Evolutionary conservation across 2,113 vertebrate genomes (phyloP).

Genomic region (Gnathonemus longibarbis): DNA sequence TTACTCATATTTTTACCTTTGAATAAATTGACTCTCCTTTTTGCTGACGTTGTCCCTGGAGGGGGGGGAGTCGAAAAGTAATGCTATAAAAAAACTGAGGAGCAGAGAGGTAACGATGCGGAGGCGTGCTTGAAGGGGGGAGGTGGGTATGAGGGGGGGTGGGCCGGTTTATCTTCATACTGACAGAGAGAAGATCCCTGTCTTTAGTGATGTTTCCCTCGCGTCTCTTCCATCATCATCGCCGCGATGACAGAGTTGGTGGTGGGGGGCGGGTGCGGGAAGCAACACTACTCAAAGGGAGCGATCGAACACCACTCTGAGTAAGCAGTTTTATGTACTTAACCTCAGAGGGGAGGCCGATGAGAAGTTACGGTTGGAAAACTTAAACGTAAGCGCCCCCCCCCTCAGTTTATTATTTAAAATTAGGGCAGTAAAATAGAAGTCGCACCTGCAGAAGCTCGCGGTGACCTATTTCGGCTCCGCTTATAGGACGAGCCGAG

Average conservation of each 20-base stretch:
- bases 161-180: neutral
- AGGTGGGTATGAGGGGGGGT: neutral
- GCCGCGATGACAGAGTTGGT: too few relatives aligned
- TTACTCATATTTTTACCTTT: neutral
- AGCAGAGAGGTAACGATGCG: neutral
- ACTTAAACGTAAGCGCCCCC: slow-evolving; percentile 12
- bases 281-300: slow-evolving; percentile 26
- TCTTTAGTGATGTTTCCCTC: neutral
- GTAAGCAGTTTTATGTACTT: slow-evolving; percentile 50
- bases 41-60: neutral
- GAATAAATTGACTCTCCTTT: neutral
- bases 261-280: neutral
- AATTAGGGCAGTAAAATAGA: slow-evolving; percentile 49
- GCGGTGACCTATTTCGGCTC: slow-evolving; percentile 54
- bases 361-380: slow-evolving; percentile 42
- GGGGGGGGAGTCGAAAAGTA: neutral
- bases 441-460: slow-evolving; percentile 32
- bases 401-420: slow-evolving; percentile 47
- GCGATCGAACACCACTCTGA: slow-evolving; percentile 29
- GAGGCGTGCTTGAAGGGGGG: neutral
- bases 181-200: neutral
- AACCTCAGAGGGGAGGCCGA: slow-evolving; percentile 42
- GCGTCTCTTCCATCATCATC: neutral
- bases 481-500: slow-evolving; percentile 18
- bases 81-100: neutral